These are phyloP conservation scores for Lissocephala sabroskyi DNA, from an alignment of 2,888 invertebrate species.

Conservation along the genomic window DNA sequence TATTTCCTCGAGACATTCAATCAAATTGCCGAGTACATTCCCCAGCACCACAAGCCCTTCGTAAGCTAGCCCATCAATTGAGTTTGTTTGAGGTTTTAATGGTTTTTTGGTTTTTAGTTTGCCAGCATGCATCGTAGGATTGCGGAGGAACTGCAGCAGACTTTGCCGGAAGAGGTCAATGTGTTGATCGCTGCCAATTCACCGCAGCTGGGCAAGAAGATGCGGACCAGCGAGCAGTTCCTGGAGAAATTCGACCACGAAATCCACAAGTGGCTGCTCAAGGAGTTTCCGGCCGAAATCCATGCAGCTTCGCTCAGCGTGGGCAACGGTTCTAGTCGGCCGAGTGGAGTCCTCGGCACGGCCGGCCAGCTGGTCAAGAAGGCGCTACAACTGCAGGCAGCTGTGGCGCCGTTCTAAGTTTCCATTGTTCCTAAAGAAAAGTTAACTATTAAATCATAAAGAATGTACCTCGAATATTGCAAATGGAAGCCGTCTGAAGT, in stretches of 20 bases:
- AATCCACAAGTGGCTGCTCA: conserved; percentile 57
- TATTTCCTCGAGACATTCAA: conserved; percentile 55
- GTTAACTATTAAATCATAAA: neutral
- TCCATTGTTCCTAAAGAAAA: conserved; percentile 2
- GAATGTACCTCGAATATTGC: too few relatives aligned
- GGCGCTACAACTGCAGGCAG: conserved; percentile 21
- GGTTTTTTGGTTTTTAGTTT: conserved; percentile 37
- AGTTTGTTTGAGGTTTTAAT: neutral
- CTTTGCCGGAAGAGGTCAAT: conserved; percentile 6
- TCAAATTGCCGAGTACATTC: conserved; percentile 53
- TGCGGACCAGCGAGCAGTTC: conserved; percentile 47
- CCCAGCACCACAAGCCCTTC: conserved; percentile 29
- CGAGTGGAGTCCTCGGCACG: conserved; percentile 27
- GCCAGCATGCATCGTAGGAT: conserved; percentile 39
- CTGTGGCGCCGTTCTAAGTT: conserved; percentile 11
- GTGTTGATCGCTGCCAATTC: conserved; percentile 42
- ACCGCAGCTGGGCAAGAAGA: conserved; percentile 46
- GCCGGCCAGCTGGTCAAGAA: conserved; percentile 37
- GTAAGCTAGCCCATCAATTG: conserved; percentile 33
- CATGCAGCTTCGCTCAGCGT: conserved; percentile 37
- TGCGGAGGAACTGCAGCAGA: conserved; percentile 24
- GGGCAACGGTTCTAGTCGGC: conserved; percentile 42
- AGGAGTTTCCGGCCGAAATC: conserved; percentile 22
- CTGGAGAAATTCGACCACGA: conserved; percentile 50
- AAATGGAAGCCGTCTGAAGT: too few relatives aligned